Base-by-base conservation (phyloP, 2,888 invertebrate species). In the Epicampocera succincta region DNA sequence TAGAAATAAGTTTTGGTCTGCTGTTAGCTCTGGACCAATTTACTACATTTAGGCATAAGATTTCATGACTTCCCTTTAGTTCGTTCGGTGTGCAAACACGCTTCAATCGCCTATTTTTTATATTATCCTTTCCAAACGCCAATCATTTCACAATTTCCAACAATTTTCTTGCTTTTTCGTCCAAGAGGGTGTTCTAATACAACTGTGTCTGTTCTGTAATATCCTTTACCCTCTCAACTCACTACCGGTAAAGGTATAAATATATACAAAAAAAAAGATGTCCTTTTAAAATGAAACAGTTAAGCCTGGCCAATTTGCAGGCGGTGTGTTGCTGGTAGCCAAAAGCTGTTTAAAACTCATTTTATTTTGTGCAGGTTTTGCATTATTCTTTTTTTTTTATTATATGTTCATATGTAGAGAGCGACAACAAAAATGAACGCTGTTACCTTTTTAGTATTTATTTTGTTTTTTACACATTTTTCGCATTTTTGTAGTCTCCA, bases 401-500 rank as follows among this genome's bases (percentile, higher is more conserved):
- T 50, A 9, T 38, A n/a, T 44, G 52, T 66, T 17, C n/a, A n/a
- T n/a, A n/a, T 52, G n/a, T 40, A 12, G 2, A 3, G 5, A 2
- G 9, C 17, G 40, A 50, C 11, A 29, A 12, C 11, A 46, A 33
- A 52, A 71, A 63, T 56, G 48, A 52, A 17, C 29, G 46, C 29
- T 38, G 8, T 46, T 73, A 50, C 44, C 60, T 58, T 72, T 58
- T 65, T 17, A 15, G 33, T 19, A 54, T 60, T 58, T 33, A 29
- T 63, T 13, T 44, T 44, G 33, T 52, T 54, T 74, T 44, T 58
- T 44, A 9, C 15, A 17, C 11, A 50, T 40, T 48, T 42, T 76
- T 63, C 4, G 15, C 44, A 61, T 52, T 54, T 76, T 69, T 76
- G 60, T 76, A 38, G 19, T 33, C 21, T 25, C 40, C 46, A 66